A percentile compares a stretch with the other conserved stretches of the same genome.
Evolutionary conservation across 2,113 vertebrate genomes (phyloP).

Genomic region (Grallaria varia): DNA sequence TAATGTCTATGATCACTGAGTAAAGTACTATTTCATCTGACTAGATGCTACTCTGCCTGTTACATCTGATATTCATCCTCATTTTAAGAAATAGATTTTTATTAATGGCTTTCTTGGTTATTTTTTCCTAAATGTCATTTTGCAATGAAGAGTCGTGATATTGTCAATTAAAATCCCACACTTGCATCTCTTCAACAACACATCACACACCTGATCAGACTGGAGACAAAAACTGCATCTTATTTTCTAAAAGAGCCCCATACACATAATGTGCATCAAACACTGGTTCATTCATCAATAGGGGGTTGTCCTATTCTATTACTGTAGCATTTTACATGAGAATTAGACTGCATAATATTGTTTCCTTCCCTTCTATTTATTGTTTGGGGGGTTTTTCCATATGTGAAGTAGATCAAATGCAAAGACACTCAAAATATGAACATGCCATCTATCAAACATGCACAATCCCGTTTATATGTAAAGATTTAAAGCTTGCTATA

Average conservation of each 20-base stretch:
- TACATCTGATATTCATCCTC: conserved; percentile 41
- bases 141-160: not conserved
- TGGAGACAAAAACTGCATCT: not conserved
- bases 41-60: conserved; percentile 41
- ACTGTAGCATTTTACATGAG: not conserved
- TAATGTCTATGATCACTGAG: not conserved
- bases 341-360: not conserved
- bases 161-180: conserved; percentile 7
- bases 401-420: not conserved
- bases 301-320: not conserved
- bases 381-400: not conserved
- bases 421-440: not conserved
- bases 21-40: conserved; percentile 70
- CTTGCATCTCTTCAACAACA: not conserved
- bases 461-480: not conserved
- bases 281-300: not conserved
- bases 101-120: conserved; percentile 5
- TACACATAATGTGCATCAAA: not conserved
- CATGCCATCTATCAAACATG: not conserved
- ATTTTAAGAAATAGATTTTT: conserved; percentile 25
- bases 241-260: not conserved
- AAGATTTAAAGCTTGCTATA: not conserved
- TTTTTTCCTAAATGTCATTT: conserved; percentile 30
- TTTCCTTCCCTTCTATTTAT: not conserved
- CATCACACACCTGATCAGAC: not conserved